A percentile compares a stretch with the other conserved stretches of the same genome.
Evolutionary conservation across 2,888 invertebrate species (phyloP).

Genomic region (Lasioglossum morio): DNA sequence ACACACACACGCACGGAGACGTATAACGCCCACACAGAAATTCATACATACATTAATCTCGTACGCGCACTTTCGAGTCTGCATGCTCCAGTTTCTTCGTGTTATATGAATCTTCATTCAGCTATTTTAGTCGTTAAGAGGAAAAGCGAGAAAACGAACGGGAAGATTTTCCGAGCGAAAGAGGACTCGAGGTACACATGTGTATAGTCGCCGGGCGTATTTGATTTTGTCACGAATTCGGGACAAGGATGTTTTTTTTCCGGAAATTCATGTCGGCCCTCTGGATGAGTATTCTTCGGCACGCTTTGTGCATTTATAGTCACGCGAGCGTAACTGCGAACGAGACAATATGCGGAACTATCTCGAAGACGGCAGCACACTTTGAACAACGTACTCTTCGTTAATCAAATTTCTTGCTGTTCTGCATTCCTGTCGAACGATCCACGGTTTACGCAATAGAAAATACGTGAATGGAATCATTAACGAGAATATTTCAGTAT

Average conservation of each 20-base stretch:
- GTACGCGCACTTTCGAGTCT: constrained; percentile 66
- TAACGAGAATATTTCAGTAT: neutral
- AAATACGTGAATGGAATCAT: neutral
- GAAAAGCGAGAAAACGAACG: constrained; percentile 12
- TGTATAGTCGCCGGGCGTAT: constrained; percentile 2
- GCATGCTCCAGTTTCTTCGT: constrained; percentile 73
- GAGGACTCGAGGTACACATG: neutral
- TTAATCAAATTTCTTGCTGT: neutral
- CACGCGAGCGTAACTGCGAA: neutral
- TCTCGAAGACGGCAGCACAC: neutral
- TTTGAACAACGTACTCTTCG: neutral
- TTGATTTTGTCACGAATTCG: constrained; percentile 42
- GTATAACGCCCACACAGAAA: neutral
- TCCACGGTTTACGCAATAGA: neutral
- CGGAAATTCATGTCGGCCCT: neutral
- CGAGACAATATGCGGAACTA: neutral
- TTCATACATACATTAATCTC: constrained; percentile 30
- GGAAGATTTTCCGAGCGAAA: neutral
- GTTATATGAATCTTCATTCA: constrained; percentile 68
- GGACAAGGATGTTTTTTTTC: constrained; percentile 19
- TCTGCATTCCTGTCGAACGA: neutral
- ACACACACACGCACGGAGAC: neutral
- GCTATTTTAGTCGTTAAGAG: constrained; percentile 63
- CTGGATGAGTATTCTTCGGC: constrained; percentile 30
- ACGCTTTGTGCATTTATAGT: neutral